phyloP scores from a whole-genome alignment of 1,140 invertebrate genomes.

The Hyposmocoma kahamanoa region DNA sequence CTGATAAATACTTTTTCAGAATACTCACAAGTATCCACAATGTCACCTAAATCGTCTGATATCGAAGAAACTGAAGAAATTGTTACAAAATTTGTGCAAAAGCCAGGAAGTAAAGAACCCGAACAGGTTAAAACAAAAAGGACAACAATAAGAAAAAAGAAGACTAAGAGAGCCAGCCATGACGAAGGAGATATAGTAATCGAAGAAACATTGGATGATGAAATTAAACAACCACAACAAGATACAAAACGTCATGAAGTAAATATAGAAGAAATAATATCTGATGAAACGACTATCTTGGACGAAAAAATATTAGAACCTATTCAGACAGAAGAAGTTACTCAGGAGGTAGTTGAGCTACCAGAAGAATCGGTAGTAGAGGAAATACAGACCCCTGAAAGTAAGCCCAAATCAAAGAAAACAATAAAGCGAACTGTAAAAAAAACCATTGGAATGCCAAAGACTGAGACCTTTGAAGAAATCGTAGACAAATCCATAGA shows the following conservation, averaged over 20 bases:
- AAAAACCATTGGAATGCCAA: constrained; percentile 31
- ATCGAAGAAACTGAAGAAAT: constrained; percentile 75
- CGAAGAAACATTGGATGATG: constrained; percentile 64
- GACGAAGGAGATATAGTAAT: constrained; percentile 59
- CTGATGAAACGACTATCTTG: constrained; percentile 26
- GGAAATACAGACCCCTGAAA: constrained; percentile 35
- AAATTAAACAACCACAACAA: constrained; percentile 20
- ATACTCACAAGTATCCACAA: constrained; percentile 18
- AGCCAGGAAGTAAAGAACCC: constrained; percentile 62
- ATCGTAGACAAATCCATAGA: constrained; percentile 26
- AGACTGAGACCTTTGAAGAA: constrained; percentile 31
- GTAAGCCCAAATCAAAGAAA: constrained; percentile 47
- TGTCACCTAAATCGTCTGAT: constrained; percentile 56
- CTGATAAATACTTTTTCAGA: constrained; percentile 34
- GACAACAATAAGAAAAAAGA: constrained; percentile 69
- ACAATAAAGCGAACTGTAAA: constrained; percentile 49
- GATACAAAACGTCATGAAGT: constrained; percentile 27
- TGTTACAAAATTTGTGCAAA: constrained; percentile 71
- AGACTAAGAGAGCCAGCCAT: constrained; percentile 21
- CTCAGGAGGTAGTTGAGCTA: constrained; percentile 53
- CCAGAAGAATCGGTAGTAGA: constrained; percentile 43
- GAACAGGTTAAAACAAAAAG: constrained; percentile 72
- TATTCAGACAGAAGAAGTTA: too few relatives aligned
- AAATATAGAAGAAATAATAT: constrained; percentile 53
- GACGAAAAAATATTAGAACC: constrained; percentile 38